Conservation (phyloP, 1,140 invertebrate species). For the Hormaphis cornu region DNA sequence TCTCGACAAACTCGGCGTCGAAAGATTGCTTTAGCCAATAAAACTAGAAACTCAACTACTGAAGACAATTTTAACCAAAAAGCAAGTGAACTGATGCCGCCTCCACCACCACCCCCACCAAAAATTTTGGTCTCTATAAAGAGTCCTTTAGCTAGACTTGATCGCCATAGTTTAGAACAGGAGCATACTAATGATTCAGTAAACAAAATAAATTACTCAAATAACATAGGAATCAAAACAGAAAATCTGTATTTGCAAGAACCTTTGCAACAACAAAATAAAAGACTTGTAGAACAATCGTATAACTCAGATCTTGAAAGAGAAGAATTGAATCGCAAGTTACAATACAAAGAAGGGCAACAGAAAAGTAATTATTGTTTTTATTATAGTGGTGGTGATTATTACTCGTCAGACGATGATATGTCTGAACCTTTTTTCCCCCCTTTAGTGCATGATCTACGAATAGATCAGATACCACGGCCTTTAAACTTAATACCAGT, state of each 20-base stretch:
- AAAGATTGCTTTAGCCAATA: not conserved
- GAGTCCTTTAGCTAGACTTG: not conserved
- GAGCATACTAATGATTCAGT: too few relatives aligned
- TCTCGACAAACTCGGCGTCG: not conserved
- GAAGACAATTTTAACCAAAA: too few relatives aligned
- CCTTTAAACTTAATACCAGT: not conserved
- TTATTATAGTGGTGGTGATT: not conserved
- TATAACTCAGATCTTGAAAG: too few relatives aligned
- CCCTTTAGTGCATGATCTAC: not conserved
- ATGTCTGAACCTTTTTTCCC: not conserved
- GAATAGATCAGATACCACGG: not conserved
- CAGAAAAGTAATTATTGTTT: not conserved
- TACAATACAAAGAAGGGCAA: not conserved
- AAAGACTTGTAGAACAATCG: too few relatives aligned
- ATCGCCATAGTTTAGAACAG: too few relatives aligned
- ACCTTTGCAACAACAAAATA: too few relatives aligned
- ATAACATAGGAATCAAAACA: too few relatives aligned
- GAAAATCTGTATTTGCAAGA: too few relatives aligned
- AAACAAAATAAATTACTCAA: too few relatives aligned
- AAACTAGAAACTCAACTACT: too few relatives aligned
- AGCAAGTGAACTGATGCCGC: slow-evolving; percentile 2
- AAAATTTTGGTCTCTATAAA: not conserved
- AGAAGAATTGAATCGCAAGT: too few relatives aligned
- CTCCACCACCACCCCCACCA: not conserved
- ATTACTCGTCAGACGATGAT: not conserved